These are phyloP conservation scores for Asbolus verrucosus DNA, from an alignment of 1,140 invertebrate genomes.

Conservation along the genomic window DNA sequence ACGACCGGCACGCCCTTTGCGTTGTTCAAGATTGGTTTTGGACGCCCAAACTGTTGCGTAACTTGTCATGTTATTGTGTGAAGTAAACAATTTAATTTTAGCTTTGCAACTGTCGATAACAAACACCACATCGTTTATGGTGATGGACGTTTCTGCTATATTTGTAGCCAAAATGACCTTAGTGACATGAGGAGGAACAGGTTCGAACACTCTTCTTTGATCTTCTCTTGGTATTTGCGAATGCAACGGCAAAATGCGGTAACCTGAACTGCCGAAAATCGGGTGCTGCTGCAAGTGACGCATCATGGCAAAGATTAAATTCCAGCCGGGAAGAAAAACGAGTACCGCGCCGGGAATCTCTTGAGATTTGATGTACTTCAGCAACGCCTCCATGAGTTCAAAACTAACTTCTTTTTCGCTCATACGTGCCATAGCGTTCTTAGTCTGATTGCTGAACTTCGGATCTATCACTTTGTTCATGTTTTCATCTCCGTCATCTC, in stretches of 20 bases:
- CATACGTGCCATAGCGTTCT: conserved; percentile 78
- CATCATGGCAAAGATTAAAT: conserved; percentile 92
- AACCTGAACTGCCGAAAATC: conserved; percentile 77
- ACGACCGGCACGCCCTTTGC: conserved; percentile 91
- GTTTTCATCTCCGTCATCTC: conserved; percentile 81
- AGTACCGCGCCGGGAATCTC: conserved; percentile 86
- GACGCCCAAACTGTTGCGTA: conserved; percentile 96
- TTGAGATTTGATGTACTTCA: conserved; percentile 81
- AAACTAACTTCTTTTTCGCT: conserved; percentile 93
- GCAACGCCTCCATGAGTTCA: conserved; percentile 88
- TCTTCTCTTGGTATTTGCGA: conserved; percentile 92
- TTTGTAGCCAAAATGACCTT: conserved; percentile 92
- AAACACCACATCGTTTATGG: conserved; percentile 96
- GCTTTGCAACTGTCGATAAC: conserved; percentile 96
- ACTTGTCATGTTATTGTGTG: conserved; percentile 95
- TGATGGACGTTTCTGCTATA: conserved; percentile 95
- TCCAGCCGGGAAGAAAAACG: conserved; percentile 95
- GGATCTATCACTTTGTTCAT: conserved; percentile 73
- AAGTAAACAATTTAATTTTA: conserved; percentile 95
- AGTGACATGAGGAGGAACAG: conserved; percentile 77
- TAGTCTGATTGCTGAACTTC: conserved; percentile 68
- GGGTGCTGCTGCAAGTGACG: conserved; percentile 84
- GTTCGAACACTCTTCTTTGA: conserved; percentile 88
- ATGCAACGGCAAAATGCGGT: conserved; percentile 86
- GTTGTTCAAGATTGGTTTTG: conserved; percentile 90